phyloP scores from a whole-genome alignment of 2,888 invertebrate species.

The Schizaphis graminum region DNA sequence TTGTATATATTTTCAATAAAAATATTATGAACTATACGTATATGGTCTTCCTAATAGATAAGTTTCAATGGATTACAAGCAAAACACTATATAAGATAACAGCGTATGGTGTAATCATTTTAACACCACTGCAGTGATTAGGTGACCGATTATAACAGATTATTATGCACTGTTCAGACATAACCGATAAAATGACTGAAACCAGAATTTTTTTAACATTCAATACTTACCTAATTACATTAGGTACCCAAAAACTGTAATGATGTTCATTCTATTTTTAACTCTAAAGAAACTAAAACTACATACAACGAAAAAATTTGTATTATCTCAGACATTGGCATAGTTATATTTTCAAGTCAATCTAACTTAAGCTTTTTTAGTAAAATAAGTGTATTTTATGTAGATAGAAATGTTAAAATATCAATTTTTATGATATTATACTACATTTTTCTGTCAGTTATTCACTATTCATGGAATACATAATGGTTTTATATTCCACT shows the following conservation, averaged over 20 bases:
- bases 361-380: background rate
- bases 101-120: too few relatives aligned
- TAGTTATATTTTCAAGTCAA: background rate
- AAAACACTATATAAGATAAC: background rate
- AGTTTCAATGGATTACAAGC: background rate
- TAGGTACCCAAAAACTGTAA: background rate
- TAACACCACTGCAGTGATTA: too few relatives aligned
- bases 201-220: background rate
- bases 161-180: too few relatives aligned
- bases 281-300: background rate
- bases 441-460: background rate
- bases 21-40: background rate
- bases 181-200: too few relatives aligned
- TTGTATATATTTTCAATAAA: background rate
- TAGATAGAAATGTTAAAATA: background rate
- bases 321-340: background rate
- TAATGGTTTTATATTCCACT: background rate
- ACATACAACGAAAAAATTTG: background rate
- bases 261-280: background rate
- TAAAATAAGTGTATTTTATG: background rate
- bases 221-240: background rate
- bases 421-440: background rate
- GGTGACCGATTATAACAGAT: too few relatives aligned
- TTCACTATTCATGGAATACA: background rate
- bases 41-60: background rate